Conservation (phyloP, 2,113 vertebrate genomes). For the Daphoenositta chrysoptera region DNA sequence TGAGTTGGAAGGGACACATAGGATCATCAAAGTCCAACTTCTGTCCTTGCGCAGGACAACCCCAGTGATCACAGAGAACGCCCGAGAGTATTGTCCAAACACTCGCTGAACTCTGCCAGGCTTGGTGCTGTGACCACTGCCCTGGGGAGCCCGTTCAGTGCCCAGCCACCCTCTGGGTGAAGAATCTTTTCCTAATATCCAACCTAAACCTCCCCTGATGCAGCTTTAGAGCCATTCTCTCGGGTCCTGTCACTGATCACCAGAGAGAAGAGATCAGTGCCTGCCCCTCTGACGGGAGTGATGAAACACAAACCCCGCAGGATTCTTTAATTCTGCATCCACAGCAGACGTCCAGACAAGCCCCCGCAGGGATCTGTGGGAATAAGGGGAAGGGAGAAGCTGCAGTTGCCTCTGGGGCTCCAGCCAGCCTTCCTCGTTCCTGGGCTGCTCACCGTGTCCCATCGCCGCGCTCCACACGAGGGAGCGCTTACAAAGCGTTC, state of each 20-base stretch:
- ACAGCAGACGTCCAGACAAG: background rate
- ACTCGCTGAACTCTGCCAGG: too few species aligned
- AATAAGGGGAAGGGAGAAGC: background rate
- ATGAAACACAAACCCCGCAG: background rate
- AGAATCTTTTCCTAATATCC: background rate
- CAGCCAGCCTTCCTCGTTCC: accelerated
- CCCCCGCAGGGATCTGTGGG: background rate
- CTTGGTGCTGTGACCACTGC: background rate
- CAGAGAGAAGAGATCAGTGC: background rate
- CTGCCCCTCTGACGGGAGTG: background rate
- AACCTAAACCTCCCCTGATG: background rate
- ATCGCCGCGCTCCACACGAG: background rate
- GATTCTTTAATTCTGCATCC: background rate
- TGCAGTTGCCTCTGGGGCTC: background rate
- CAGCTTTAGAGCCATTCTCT: background rate
- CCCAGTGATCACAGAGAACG: background rate
- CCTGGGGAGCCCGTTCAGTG: background rate
- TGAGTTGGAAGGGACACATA: background rate
- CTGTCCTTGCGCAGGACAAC: background rate
- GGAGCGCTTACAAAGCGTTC: background rate
- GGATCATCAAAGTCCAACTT: background rate
- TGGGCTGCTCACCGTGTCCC: background rate
- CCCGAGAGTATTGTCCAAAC: background rate
- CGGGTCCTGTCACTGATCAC: background rate
- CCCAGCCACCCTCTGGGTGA: accelerated